Base-by-base conservation (phyloP, 2,113 vertebrate species). In the Calyptomena viridis region DNA sequence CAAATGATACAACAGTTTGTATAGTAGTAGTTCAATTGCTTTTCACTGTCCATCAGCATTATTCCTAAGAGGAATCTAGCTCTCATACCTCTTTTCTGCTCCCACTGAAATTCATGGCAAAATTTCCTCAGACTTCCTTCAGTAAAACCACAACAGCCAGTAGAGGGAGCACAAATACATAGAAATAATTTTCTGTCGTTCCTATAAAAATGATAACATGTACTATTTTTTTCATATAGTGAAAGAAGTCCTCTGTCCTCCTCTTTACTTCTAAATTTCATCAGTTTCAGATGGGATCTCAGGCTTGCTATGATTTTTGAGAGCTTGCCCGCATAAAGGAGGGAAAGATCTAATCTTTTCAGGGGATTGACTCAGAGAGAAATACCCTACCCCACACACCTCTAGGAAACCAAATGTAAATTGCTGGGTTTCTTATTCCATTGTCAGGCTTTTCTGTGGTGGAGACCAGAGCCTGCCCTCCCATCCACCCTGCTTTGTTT, bases 111-210 rank as follows among this genome's bases (percentile, higher is more conserved):
- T 53, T 76, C 27, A 28, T 14, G 22, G 59, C 42, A 74, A 77
- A 37, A 67, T 60, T 84, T 79, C 67, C 60, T 66, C 4, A 10
- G 50, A 53, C 13, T 83, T 80, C 11, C 44, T 71, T 68, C 69
- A 78, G 56, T 55, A 86, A 68, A 92, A 90, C 39, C 73, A 52
- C 37, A 89, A 72, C 8, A 81, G 31, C 95, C 96, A 92, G 92
- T 75, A 96, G 96, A 96, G 93, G 96, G 96, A 95, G 96, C 80
- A 96, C 95, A 87, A 89, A 93, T 47, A 92, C 95, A 82, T 4
- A 60, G 49, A 75, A 96, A 93, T 42, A 20, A 69, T 90, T 77
- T 84, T 93, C 64, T 73, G 52, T 0, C 0, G 17, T 37, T 56
- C 31, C 56, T 40, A 24, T 28, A 59, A 59, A 88, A 94, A 64